Evolutionary conservation across 2,113 vertebrate genomes (phyloP), one percentile per base, ranked within the genome.

Genomic region (Albula glossodonta): DNA sequence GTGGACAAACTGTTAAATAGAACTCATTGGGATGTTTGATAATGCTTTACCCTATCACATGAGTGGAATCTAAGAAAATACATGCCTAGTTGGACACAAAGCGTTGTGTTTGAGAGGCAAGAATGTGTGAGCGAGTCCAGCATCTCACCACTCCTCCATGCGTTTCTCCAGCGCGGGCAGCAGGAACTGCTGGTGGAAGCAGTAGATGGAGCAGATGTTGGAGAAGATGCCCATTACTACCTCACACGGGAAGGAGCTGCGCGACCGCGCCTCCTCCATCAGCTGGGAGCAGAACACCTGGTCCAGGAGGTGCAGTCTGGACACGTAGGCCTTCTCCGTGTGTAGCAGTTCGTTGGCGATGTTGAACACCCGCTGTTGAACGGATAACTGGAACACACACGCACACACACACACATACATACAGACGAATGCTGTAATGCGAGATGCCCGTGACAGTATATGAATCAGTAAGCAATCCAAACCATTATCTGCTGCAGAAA

Each of bases 151-250:
- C 90, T 98, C 97, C 80, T 97, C 96, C 97, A 98, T 98, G 49
- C 97, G 96, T 83, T 97, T 98, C 94, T 98, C 96, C 88, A 98
- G 94, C 11, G 97, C 97, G 0, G 97, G 97, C 87, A 98, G 93
- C 88, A 98, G 95, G 89, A 98, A 98, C 92, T 98, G 96, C 88
- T 98, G 97, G 81, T 98, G 97, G 93, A 98, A 98, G 82, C 96
- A 97, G 90, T 97, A 97, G 92, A 98, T 98, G 91, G 97, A 98
- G 92, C 96, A 97, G 92, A 97, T 98, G 93, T 98, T 98, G 91
- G 97, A 97, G 93, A 98, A 98, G 93, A 98, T 96, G 81, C 97
- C 96, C 79, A 96, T 96, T 60, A 98, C 95, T n/a, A 98, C 95
- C 3, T 98, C 97, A 0, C 93, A 95, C 0, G 97, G 97, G 88